These are phyloP conservation scores for Arnoldichthys spilopterus DNA, from an alignment of 2,797 vertebrate species.

Conservation along the genomic window DNA sequence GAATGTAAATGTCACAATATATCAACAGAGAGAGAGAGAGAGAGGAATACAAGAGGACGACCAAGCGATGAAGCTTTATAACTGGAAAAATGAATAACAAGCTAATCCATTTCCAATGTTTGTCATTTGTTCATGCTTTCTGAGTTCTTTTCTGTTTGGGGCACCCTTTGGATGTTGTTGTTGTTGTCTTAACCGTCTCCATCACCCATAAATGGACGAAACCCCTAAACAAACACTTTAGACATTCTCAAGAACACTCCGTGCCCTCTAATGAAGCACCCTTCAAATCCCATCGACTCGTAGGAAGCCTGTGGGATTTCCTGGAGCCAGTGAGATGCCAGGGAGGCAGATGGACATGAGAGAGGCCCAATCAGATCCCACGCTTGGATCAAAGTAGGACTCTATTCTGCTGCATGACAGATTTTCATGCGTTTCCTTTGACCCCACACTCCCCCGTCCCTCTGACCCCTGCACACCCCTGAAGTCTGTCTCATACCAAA, in stretches of 20 bases:
- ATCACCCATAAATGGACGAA: slow-evolving; percentile 23
- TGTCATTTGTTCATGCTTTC: neutral
- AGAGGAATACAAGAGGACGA: neutral
- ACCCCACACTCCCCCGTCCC: slow-evolving; percentile 58
- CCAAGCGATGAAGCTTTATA: neutral
- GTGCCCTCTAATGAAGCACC: slow-evolving; percentile 77
- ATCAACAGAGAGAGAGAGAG: too few relatives aligned
- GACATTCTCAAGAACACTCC: slow-evolving; percentile 24
- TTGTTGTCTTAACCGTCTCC: slow-evolving; percentile 14
- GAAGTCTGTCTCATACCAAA: slow-evolving; percentile 34
- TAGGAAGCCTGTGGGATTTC: slow-evolving; percentile 85
- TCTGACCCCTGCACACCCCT: slow-evolving; percentile 52
- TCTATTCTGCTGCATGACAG: slow-evolving; percentile 83
- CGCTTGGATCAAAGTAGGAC: slow-evolving; percentile 87
- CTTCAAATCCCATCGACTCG: slow-evolving; percentile 80
- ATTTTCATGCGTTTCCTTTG: slow-evolving; percentile 67
- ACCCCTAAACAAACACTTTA: slow-evolving; percentile 20
- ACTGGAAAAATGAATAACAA: neutral
- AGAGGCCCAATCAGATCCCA: slow-evolving; percentile 86
- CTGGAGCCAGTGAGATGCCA: slow-evolving; percentile 84
- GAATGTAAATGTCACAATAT: too few relatives aligned
- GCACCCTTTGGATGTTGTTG: neutral
- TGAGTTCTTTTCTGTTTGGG: neutral
- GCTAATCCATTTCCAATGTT: neutral
- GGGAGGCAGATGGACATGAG: slow-evolving; percentile 85